A percentile compares a stretch with the other conserved stretches of the same genome.
These are phyloP conservation scores for Lates japonicus DNA, from an alignment of 2,797 vertebrate genomes.

Conservation along the genomic window DNA sequence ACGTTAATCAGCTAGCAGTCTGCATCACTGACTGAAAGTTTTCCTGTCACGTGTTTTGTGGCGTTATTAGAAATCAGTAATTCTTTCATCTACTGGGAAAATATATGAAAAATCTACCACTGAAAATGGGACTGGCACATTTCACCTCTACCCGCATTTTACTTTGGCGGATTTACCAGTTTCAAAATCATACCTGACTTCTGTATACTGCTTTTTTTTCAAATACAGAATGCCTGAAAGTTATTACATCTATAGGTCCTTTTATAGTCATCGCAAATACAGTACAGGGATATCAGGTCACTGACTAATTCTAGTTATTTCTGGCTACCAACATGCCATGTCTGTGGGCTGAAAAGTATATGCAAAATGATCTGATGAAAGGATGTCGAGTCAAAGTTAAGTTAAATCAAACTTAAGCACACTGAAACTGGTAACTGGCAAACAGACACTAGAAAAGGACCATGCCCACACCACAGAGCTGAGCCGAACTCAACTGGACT, in stretches of 20 bases:
- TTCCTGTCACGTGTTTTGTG: slow-evolving; percentile 20
- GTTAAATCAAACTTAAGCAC: slow-evolving; percentile 43
- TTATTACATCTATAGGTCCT: slow-evolving; percentile 19
- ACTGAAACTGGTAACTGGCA: slow-evolving; percentile 24
- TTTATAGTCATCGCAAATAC: slow-evolving; percentile 25
- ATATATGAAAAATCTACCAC: slow-evolving; percentile 6
- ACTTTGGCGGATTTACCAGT: slow-evolving; percentile 32
- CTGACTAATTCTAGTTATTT: slow-evolving; percentile 32
- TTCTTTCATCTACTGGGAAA: background rate
- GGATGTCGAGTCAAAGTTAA: slow-evolving; percentile 29
- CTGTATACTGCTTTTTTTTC: slow-evolving; percentile 14
- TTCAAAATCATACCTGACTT: slow-evolving; percentile 37
- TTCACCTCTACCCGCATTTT: slow-evolving; percentile 11
- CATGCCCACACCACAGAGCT: slow-evolving; percentile 75
- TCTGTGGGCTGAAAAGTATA: slow-evolving; percentile 20
- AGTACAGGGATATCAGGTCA: slow-evolving; percentile 9
- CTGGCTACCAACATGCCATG: slow-evolving; percentile 48
- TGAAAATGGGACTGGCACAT: slow-evolving; percentile 14
- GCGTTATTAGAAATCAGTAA: slow-evolving; percentile 19
- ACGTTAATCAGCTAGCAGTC: slow-evolving; percentile 39
- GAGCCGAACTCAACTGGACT: slow-evolving; percentile 70
- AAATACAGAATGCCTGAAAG: slow-evolving; percentile 25
- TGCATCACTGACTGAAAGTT: background rate
- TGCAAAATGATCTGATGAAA: slow-evolving; percentile 36
- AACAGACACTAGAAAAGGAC: slow-evolving; percentile 61